Conservation (phyloP, 1,140 invertebrate genomes). For the Reticulitermes speratus region DNA sequence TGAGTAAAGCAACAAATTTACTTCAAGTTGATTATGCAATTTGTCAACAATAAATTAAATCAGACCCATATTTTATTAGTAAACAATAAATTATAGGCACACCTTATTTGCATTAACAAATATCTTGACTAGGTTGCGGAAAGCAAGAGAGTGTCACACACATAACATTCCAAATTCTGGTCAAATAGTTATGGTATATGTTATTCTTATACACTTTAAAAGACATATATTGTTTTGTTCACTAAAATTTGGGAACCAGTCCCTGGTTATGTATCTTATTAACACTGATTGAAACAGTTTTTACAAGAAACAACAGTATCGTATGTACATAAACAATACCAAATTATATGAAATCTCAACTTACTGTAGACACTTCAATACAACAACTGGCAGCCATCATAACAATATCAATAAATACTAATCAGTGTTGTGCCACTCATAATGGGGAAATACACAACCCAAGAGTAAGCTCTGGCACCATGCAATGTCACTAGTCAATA, state of each 20-base stretch:
- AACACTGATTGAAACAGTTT: background rate
- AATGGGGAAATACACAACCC: background rate
- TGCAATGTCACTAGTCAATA: no score
- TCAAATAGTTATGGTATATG: background rate
- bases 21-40: background rate
- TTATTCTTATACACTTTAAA: background rate
- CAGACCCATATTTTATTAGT: background rate
- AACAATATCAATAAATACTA: background rate
- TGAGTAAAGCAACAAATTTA: no score
- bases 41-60: slow-evolving; percentile 10
- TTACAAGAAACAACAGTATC: background rate
- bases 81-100: background rate
- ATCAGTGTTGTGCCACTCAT: background rate
- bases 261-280: background rate
- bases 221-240: background rate
- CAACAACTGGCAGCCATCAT: background rate
- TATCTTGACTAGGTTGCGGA: background rate
- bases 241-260: background rate
- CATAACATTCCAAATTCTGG: background rate
- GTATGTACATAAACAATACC: background rate
- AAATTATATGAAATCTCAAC: background rate
- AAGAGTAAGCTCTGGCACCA: background rate
- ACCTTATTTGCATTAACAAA: background rate
- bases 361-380: background rate
- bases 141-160: background rate